Percentiles rank a stretch among this genome's conserved stretches.
Evolutionary conservation across 2,888 invertebrate species (phyloP).

Genomic region (Limnephilus rhombicus): DNA sequence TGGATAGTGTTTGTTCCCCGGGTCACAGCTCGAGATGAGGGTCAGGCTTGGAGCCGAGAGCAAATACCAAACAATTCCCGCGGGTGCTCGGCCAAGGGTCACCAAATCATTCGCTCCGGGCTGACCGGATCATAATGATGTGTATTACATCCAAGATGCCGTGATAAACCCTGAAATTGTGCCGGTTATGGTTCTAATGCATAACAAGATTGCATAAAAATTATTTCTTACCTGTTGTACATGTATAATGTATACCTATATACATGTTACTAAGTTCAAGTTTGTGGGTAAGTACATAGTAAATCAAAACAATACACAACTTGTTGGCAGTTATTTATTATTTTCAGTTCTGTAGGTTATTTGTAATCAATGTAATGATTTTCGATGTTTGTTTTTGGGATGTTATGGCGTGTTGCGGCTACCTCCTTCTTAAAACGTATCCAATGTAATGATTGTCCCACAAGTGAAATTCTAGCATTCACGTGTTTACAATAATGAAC

Average conservation of each 20-base stretch:
- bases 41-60: constrained; percentile 52
- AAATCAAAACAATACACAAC: neutral
- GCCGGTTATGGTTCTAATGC: constrained; percentile 13
- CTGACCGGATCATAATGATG: constrained; percentile 45
- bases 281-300: neutral
- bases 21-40: constrained; percentile 50
- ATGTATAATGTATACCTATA: neutral
- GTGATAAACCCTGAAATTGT: constrained; percentile 21
- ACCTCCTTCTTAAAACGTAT: too few relatives aligned
- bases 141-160: constrained; percentile 30
- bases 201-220: neutral
- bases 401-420: too few relatives aligned
- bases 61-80: constrained; percentile 54
- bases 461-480: neutral
- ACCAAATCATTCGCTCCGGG: constrained; percentile 43
- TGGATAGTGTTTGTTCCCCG: constrained; percentile 49
- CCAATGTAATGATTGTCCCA: too few relatives aligned
- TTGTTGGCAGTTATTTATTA: neutral
- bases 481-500: neutral
- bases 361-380: neutral
- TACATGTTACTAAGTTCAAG: neutral
- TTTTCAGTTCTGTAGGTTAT: neutral
- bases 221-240: neutral
- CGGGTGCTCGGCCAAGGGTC: constrained; percentile 49
- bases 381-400: too few relatives aligned